phyloP scores from a whole-genome alignment of 2,888 invertebrate genomes.

The Linyphia triangularis region DNA sequence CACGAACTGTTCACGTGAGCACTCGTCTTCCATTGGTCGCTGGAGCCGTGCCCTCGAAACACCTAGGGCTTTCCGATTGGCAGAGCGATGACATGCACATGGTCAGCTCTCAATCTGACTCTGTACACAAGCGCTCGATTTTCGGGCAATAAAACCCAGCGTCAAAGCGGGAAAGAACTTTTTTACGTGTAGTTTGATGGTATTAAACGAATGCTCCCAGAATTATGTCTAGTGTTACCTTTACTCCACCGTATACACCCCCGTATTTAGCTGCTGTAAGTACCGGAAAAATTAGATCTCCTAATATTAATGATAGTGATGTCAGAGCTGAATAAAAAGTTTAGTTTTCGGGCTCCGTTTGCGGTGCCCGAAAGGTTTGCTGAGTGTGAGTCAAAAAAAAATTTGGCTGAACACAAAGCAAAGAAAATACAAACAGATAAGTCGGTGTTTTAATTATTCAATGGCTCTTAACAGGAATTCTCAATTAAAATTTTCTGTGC shows the following conservation, averaged over 20 bases:
- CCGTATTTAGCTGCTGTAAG: constrained; percentile 73
- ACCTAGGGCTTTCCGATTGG: constrained; percentile 43
- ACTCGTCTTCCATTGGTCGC: constrained; percentile 29
- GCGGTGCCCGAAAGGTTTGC: not conserved
- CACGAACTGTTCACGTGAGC: constrained; percentile 72
- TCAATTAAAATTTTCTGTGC: not conserved
- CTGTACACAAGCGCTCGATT: constrained; percentile 66
- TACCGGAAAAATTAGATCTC: constrained; percentile 62
- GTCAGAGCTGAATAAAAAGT: constrained; percentile 13
- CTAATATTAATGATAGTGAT: constrained; percentile 24
- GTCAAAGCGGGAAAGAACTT: constrained; percentile 70
- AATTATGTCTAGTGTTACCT: constrained; percentile 66
- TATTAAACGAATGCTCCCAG: constrained; percentile 41
- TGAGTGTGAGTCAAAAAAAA: constrained; percentile 36
- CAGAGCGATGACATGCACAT: constrained; percentile 47
- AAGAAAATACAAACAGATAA: constrained; percentile 39
- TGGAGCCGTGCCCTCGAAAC: constrained; percentile 73
- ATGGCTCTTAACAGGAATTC: not conserved
- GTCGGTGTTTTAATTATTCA: not conserved
- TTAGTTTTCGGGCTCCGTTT: not conserved
- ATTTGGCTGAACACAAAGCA: constrained; percentile 52
- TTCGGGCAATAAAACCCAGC: constrained; percentile 60
- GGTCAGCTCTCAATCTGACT: constrained; percentile 46
- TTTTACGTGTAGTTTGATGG: constrained; percentile 53
- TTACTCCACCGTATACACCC: constrained; percentile 71